These are phyloP conservation scores for Stenoptilia bipunctidactyla DNA, from an alignment of 2,888 invertebrate genomes.

Conservation along the genomic window DNA sequence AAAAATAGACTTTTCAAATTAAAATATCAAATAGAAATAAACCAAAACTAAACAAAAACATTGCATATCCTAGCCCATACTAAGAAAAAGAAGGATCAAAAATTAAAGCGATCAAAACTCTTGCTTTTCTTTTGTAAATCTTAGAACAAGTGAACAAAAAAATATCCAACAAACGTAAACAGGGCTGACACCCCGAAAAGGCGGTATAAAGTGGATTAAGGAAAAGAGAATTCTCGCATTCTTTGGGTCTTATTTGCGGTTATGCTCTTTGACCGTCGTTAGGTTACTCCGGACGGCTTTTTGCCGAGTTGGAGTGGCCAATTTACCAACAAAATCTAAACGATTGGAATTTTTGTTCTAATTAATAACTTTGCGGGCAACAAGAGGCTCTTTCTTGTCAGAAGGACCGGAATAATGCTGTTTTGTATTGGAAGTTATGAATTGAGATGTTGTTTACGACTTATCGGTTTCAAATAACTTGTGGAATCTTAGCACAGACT, in stretches of 20 bases:
- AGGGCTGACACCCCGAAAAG: constrained; percentile 47
- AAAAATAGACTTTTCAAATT: no score
- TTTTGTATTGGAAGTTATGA: no score
- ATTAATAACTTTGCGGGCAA: constrained; percentile 58
- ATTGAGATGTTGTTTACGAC: no score
- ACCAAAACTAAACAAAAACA: no score
- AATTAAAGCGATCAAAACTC: constrained; percentile 13
- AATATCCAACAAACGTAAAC: constrained; percentile 56
- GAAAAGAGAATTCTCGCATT: constrained; percentile 61
- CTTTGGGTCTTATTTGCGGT: constrained; percentile 69
- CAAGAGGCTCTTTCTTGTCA: constrained; percentile 46
- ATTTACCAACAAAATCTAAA: constrained; percentile 65
- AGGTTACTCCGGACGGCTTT: constrained; percentile 63
- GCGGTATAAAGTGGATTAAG: constrained; percentile 64
- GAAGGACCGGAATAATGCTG: constrained; percentile 46
- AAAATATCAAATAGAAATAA: no score
- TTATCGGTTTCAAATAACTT: no score
- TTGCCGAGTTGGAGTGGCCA: constrained; percentile 67
- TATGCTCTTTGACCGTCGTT: constrained; percentile 71
- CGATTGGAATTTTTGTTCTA: constrained; percentile 68
- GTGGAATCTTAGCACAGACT: no score
- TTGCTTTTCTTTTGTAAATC: constrained; percentile 6
- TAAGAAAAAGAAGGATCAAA: no score
- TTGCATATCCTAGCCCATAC: no score
- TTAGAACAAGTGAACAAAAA: no score